Conservation (phyloP, 2,797 vertebrate species). For the Anas acuta region DNA sequence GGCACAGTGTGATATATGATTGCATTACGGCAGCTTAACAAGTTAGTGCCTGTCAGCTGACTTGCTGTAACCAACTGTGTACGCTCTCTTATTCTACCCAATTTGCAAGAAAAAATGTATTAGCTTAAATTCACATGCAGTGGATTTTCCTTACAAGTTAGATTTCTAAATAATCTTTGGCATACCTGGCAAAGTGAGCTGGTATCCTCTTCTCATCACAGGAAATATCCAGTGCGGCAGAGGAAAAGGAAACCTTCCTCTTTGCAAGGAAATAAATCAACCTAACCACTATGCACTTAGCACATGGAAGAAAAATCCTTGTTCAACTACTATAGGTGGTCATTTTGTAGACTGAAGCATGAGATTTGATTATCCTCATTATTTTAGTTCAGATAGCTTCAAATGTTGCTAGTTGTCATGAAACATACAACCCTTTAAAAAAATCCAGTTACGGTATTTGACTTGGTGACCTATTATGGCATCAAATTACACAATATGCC, state of each 20-base stretch:
- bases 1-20: neutral
- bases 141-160: conserved; percentile 17
- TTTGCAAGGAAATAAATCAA: conserved; percentile 12
- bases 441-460: conserved; percentile 27
- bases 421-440: conserved; percentile 31
- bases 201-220: neutral
- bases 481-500: neutral
- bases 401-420: conserved; percentile 38
- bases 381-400: conserved; percentile 31
- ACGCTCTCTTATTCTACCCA: neutral
- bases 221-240: neutral
- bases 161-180: conserved; percentile 29
- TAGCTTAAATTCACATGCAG: conserved; percentile 7
- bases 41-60: conserved; percentile 48
- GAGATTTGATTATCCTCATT: conserved; percentile 55
- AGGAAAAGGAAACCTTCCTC: neutral
- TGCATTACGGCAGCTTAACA: conserved; percentile 18
- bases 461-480: conserved; percentile 40
- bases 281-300: neutral
- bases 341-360: conserved; percentile 30
- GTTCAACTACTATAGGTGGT: neutral
- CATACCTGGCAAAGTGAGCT: conserved; percentile 31
- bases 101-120: conserved; percentile 7
- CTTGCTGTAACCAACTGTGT: neutral
- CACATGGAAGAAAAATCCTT: conserved; percentile 4